Conservation (phyloP, 2,797 vertebrate species). For the Epinephelus awoara region DNA sequence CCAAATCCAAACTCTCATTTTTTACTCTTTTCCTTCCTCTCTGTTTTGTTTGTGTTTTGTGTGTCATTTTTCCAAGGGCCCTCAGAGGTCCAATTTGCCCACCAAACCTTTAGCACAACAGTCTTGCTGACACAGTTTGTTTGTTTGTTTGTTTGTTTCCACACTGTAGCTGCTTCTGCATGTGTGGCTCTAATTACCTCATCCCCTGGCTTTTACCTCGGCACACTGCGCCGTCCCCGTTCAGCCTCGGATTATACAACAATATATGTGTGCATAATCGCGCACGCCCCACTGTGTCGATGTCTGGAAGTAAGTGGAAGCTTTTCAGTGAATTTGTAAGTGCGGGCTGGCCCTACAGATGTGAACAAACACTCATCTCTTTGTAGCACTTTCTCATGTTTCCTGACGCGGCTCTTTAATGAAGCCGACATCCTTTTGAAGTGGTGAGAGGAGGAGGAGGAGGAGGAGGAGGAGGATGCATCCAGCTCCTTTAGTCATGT, state of each 20-base stretch:
- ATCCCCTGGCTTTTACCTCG: constrained; percentile 27
- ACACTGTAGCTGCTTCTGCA: constrained; percentile 10
- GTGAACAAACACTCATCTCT: constrained; percentile 56
- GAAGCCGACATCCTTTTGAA: constrained; percentile 60
- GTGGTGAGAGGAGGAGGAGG: constrained; percentile 45
- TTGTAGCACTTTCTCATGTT: constrained; percentile 53
- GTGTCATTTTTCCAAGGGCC: constrained; percentile 15
- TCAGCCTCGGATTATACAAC: constrained; percentile 4
- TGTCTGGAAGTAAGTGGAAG: background rate
- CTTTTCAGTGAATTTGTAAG: constrained; percentile 5
- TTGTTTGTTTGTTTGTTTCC: constrained; percentile 22
- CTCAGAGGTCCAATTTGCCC: constrained; percentile 51
- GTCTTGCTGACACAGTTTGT: constrained; percentile 29
- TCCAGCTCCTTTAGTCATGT: constrained; percentile 56
- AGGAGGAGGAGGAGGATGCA: constrained; percentile 47
- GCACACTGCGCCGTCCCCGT: background rate
- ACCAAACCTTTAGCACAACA: constrained; percentile 22
- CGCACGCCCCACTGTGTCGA: background rate
- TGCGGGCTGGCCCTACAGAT: constrained; percentile 25
- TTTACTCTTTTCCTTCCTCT: background rate
- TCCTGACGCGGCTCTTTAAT: constrained; percentile 50
- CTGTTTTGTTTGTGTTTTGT: constrained; percentile 3
- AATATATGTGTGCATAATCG: background rate
- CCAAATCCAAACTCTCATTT: background rate
- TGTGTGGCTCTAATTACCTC: constrained; percentile 39